These are phyloP conservation scores for Euura lappo DNA, from an alignment of 1,140 invertebrate genomes.

Conservation along the genomic window DNA sequence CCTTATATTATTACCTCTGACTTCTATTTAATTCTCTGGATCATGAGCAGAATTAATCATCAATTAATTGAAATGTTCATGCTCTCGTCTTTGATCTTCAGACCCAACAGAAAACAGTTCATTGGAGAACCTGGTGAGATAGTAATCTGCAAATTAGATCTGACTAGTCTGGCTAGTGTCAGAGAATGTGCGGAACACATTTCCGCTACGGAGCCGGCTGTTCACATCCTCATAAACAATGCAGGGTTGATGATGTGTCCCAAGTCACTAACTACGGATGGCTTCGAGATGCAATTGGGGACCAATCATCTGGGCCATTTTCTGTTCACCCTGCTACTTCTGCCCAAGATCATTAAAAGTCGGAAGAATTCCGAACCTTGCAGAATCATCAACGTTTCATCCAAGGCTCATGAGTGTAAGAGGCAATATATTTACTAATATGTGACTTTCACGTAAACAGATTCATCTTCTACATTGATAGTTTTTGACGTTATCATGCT, in stretches of 20 bases:
- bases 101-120: not conserved
- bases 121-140: constrained; percentile 53
- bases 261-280: constrained; percentile 51
- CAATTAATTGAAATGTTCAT: too few relatives aligned
- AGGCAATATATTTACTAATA: too few relatives aligned
- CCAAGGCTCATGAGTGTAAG: constrained; percentile 66
- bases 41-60: too few relatives aligned
- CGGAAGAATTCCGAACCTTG: constrained; percentile 57
- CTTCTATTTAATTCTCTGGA: too few relatives aligned
- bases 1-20: too few relatives aligned
- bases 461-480: not conserved
- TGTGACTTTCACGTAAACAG: not conserved
- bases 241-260: constrained; percentile 38
- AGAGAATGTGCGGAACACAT: constrained; percentile 68
- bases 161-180: constrained; percentile 73
- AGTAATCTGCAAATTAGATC: constrained; percentile 66
- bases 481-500: not conserved
- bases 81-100: constrained; percentile 9
- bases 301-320: constrained; percentile 78
- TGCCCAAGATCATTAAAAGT: constrained; percentile 62
- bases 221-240: constrained; percentile 68
- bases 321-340: constrained; percentile 75
- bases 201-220: constrained; percentile 60
- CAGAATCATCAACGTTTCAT: constrained; percentile 70
- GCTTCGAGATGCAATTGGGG: constrained; percentile 59